Base-by-base conservation (phyloP, 2,888 invertebrate genomes). In the Labia minor region DNA sequence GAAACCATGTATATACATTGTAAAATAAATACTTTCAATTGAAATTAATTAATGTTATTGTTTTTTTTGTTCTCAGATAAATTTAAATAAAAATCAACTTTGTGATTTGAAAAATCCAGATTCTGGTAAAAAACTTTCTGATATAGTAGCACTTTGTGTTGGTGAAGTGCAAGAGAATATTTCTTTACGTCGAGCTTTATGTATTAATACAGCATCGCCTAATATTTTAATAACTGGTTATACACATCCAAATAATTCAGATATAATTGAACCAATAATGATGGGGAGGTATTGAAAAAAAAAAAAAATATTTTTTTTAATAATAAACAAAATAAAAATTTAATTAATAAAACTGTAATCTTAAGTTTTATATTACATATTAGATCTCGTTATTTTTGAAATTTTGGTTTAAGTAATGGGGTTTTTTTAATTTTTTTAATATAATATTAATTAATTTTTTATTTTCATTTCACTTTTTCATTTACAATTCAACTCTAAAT, bases 141-240 rank as follows among this genome's bases (percentile, higher is more conserved):
- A 97, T 79, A 83, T 88, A 72, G 79, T 93, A 66, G 95, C 94
- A 0, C 77, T 95, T 68, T 83, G 89, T 66, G 93, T 97, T 73
- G 95, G 95, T 1, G 84, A 83, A 66, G 83, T 97, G 3, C 95
- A 96, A 0, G 97, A 97, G 79, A 97, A 97, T 78, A 90, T 96
- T 61, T 79, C 83, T 1, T 78, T 94, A 6, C 82, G 87, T 66
- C 82, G 95, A 69, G 95, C 92, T 0, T 81, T 90, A 49, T 88
- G 88, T 75, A 83, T 90, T 77, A 88, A 85, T 75, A 83, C 84
- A 1, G 65, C 68, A 0, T 78, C 80, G 63, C 77, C 81, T 62
- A 81, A 81, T 65, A 72, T 84, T 11, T 73, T 79, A 65, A 72
- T 95, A 16, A 78, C 85, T 67, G 89, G 88, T 26, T 90, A 86